Conservation (phyloP, 2,113 vertebrate species). For the Strix aluco region DNA sequence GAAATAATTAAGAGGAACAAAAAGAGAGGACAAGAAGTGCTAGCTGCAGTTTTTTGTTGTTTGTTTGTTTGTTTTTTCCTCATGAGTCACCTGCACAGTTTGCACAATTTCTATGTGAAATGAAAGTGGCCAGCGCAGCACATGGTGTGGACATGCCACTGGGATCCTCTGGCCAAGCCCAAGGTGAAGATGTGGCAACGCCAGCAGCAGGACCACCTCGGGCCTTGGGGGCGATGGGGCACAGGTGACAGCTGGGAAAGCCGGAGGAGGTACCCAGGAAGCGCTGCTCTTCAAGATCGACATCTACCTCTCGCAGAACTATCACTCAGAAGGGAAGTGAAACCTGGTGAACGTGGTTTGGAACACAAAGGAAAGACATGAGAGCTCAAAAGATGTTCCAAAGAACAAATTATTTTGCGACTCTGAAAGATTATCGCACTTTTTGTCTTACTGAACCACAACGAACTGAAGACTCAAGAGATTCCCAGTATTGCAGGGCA, state of each 20-base stretch:
- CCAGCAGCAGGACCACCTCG: not conserved
- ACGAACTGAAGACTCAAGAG: not conserved
- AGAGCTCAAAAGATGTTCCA: not conserved
- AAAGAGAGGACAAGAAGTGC: not conserved
- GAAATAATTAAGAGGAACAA: not conserved
- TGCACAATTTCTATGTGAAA: not conserved
- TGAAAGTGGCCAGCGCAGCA: not conserved
- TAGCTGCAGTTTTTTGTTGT: not conserved
- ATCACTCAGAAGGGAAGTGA: slow-evolving; percentile 24
- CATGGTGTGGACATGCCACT: accelerated
- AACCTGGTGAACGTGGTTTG: not conserved
- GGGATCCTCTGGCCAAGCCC: not conserved
- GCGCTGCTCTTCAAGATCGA: not conserved
- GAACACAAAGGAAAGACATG: slow-evolving; percentile 25
- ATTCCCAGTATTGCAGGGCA: not conserved
- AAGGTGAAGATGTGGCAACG: not conserved
- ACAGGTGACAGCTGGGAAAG: not conserved
- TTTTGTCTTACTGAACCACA: not conserved
- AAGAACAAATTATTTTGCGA: not conserved
- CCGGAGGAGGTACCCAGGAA: not conserved
- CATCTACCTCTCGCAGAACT: not conserved
- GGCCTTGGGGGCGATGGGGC: not conserved
- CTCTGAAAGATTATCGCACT: not conserved
- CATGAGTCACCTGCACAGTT: not conserved
- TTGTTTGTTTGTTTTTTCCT: not conserved